Base-by-base conservation (phyloP, 1,140 invertebrate species). In the Leptonema lineaticorne region DNA sequence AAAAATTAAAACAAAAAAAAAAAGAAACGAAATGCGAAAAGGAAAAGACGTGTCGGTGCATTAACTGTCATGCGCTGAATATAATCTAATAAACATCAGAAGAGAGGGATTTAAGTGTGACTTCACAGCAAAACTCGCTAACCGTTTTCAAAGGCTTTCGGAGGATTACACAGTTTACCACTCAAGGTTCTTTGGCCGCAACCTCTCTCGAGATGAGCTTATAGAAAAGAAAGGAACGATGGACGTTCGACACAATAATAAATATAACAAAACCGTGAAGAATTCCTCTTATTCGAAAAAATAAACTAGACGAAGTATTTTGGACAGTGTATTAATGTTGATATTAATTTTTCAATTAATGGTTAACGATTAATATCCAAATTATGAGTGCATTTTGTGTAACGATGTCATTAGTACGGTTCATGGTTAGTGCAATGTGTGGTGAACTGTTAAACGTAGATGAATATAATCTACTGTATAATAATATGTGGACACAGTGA, bases 81-180 rank as follows among this genome's bases (percentile, higher is more conserved):
- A 53, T 53, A 53, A 53, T 53, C 50, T 53, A 53, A 53, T 53
- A 53, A 53, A 53, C 50, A 53, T 11, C 50, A 53, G 50, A 26
- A 53, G 50, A 53, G 50, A 9, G 50, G 27, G 46, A 24, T 24
- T 53, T 53, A 53, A 53, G 50, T 26, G 50, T 53, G 50, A 53
- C 50, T 53, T 24, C 50, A 14, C 50, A 53, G 50, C 50, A 53
- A 53, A 53, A 53, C 50, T 53, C 50, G 50, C 22, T 53, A 53
- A 53, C 50, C 50, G 50, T 53, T 53, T 53, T 53, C 50, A 53
- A 53, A 53, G 50, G 50, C 50, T 53, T 53, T 53, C 50, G 50
- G 18, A 26, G 50, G 50, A 53, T 53, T 53, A 53, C 50, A 53
- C 50, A 53, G 50, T 53, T 53, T 53, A 53, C 50, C 50, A 53